Percentiles rank a stretch among this genome's conserved stretches.
Conservation (phyloP, 2,888 invertebrate genomes). For the Caenorhabditis doughertyi region DNA sequence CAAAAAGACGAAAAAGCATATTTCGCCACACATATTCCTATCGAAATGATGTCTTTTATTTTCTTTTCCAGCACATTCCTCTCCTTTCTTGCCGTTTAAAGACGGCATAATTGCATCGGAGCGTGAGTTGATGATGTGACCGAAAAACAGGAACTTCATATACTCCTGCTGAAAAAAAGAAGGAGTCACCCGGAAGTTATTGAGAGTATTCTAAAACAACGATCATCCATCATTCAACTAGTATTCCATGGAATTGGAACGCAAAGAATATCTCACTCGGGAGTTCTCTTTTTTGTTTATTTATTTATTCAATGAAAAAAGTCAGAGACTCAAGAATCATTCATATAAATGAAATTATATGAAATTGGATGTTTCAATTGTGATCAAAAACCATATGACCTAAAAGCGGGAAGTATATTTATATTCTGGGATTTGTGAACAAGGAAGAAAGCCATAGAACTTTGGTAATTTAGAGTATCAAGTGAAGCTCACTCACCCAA, state of each 20-base stretch:
- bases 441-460: slow-evolving; percentile 17
- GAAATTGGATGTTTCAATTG: background rate
- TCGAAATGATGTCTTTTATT: slow-evolving; percentile 44
- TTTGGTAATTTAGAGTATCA: slow-evolving; percentile 14
- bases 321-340: background rate
- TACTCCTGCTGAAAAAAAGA: background rate
- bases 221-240: slow-evolving; percentile 24
- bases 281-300: slow-evolving; percentile 2
- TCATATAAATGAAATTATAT: background rate
- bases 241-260: too few relatives aligned
- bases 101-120: slow-evolving; percentile 46
- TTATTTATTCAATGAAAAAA: background rate
- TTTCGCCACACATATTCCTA: background rate
- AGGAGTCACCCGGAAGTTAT: slow-evolving; percentile 15
- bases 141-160: slow-evolving; percentile 43
- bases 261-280: background rate
- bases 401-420: slow-evolving; percentile 11
- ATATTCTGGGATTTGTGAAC: background rate
- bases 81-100: slow-evolving; percentile 1
- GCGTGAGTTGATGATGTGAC: slow-evolving; percentile 49
- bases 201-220: slow-evolving; percentile 19
- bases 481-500: background rate
- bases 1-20: background rate
- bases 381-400: slow-evolving; percentile 4
- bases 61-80: slow-evolving; percentile 17